phyloP scores from a whole-genome alignment of 2,797 vertebrate species.

The Labroides dimidiatus region DNA sequence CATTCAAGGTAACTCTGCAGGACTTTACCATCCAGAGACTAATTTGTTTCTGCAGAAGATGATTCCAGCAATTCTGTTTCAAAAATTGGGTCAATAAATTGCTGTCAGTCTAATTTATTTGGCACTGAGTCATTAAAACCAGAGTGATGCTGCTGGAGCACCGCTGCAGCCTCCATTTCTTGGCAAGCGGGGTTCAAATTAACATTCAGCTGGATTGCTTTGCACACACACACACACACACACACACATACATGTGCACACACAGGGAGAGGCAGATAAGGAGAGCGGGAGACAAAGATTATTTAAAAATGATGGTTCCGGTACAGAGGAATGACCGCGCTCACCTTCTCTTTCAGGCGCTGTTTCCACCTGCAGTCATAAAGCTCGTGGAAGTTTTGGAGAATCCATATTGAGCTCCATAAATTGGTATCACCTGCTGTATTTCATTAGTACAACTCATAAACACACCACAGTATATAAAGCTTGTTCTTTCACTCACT shows the following conservation, averaged over 20 bases:
- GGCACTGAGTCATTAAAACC: constrained; percentile 71
- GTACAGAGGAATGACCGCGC: constrained; percentile 42
- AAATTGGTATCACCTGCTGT: constrained; percentile 45
- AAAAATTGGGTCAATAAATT: constrained; percentile 80
- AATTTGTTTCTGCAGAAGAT: constrained; percentile 62
- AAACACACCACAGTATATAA: constrained; percentile 45
- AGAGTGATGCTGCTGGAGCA: constrained; percentile 51
- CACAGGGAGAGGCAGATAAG: constrained; percentile 35
- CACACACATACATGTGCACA: constrained; percentile 4
- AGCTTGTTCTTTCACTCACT: constrained; percentile 29
- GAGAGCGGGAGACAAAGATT: constrained; percentile 33
- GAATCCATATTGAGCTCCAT: constrained; percentile 47
- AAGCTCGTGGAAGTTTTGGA: constrained; percentile 31
- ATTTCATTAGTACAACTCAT: constrained; percentile 60
- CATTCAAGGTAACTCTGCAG: constrained; percentile 28
- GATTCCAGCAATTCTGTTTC: constrained; percentile 66
- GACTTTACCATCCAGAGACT: constrained; percentile 48
- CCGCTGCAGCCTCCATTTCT: constrained; percentile 53
- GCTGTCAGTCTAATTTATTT: constrained; percentile 76
- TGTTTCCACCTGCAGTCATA: constrained; percentile 43
- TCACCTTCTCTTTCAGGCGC: constrained; percentile 55
- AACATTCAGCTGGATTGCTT: constrained; percentile 67
- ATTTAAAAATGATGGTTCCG: constrained; percentile 45
- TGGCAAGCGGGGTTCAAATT: constrained; percentile 61
- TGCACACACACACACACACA: constrained; percentile 15